phyloP scores from a whole-genome alignment of 2,888 invertebrate species.

The Timema cristinae region DNA sequence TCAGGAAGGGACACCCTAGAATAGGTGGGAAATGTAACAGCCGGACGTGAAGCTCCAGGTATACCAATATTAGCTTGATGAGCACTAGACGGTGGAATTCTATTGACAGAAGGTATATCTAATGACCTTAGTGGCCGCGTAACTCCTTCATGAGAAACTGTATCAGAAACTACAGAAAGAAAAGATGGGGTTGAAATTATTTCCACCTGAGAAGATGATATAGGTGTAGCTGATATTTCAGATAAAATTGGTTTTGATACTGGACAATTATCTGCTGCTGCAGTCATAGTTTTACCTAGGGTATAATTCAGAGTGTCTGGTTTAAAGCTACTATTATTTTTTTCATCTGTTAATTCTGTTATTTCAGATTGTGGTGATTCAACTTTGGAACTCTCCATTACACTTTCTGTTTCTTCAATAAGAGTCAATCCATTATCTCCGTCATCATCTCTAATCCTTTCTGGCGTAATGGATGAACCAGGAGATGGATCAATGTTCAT shows the following conservation, averaged over 20 bases:
- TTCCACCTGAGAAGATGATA: too few species aligned
- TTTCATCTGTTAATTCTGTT: too few species aligned
- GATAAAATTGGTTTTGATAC: too few species aligned
- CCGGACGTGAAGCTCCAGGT: slow-evolving; percentile 36
- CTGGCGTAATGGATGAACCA: slow-evolving; percentile 51
- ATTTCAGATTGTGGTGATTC: too few species aligned
- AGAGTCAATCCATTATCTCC: slow-evolving; percentile 20
- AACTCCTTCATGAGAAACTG: slow-evolving; percentile 5
- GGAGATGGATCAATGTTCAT: slow-evolving; percentile 47
- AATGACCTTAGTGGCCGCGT: slow-evolving; percentile 11
- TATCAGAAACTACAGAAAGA: not conserved
- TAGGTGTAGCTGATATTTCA: too few species aligned
- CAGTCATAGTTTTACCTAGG: too few species aligned
- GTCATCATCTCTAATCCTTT: slow-evolving; percentile 58
- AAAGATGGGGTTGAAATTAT: too few species aligned
- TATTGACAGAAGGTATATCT: slow-evolving; percentile 14
- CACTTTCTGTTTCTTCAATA: too few species aligned
- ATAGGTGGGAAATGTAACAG: slow-evolving; percentile 31
- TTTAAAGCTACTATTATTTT: too few species aligned
- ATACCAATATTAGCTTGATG: slow-evolving; percentile 42
- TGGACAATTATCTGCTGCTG: too few species aligned
- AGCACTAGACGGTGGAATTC: slow-evolving; percentile 38
- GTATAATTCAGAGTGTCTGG: too few species aligned
- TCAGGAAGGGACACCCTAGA: slow-evolving; percentile 48
- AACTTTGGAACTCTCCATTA: too few species aligned